Evolutionary conservation across 2,113 vertebrate genomes (phyloP), one percentile per base, ranked within the genome.

Genomic region (Gavialis gangeticus): DNA sequence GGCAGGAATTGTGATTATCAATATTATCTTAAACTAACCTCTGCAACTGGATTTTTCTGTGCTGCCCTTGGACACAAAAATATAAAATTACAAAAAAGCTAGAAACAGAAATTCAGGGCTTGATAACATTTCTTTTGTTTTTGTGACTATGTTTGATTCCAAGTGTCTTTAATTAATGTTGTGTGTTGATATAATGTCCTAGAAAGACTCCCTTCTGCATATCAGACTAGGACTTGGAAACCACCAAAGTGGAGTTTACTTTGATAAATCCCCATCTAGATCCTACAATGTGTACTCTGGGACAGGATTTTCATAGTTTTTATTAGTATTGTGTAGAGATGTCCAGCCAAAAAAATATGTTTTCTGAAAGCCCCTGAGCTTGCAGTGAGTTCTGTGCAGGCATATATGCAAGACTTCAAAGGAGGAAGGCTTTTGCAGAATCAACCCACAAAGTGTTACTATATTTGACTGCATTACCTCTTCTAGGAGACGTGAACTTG

Each of bases 1-100:
- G 76, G 57, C 30, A 54, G 71, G 88, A 94, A n/a, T 17, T 95
- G 84, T 86, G 79, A 86, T 90, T 56, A 90, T 89, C 94, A 88
- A 90, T 87, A 89, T 79, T 83, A 85, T 85, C 69, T 87, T 82
- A 58, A 90, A 92, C 75, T n/a, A 82, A 11, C 60, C 55, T 85
- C 64, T 59, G 24, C 84, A 25, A 55, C 27, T 46, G 77, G 37
- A 22, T 84, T 2, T 56, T 91, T 91, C 71, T 86, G 79, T 71
- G 60, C 73, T 87, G 67, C 21, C 46, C 56, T 92, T 85, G 37
- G 25, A 66, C 25, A 88, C 82, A 95, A 46, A 95, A 87, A 77
- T 37, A 56, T 84, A 76, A 75, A 56, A 69, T 92, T 89, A 78
- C 19, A 62, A 30, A 12, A 64, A 91, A 87, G 75, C 34, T 55